Evolutionary conservation across 2,797 vertebrate species (phyloP), one percentile per base, ranked within the genome.

Genomic region (Halcyon smyrnensis): DNA sequence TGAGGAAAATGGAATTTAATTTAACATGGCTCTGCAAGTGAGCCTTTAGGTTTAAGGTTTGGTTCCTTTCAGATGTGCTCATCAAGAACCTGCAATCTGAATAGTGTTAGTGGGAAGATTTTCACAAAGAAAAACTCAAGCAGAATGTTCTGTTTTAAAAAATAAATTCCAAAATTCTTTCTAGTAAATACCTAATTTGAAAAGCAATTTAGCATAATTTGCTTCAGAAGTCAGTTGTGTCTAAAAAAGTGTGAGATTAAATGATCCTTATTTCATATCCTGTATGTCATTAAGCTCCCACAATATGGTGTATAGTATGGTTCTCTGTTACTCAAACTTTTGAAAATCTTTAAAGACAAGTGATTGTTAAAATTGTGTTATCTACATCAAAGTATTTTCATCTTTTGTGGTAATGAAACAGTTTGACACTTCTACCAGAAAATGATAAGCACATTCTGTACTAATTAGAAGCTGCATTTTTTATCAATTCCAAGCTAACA

Each of bases 381-480:
- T 39, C 53, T 87, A 36, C 48, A 75, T 92, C 84, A 59, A 87
- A 85, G 87, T 87, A 53, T 70, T 63, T 92, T 79, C 46, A 90
- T 37, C 0, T 80, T 93, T 89, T 84, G 64, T 74, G 32, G 80
- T 93, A 95, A 92, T 90, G 77, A 89, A 95, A 84, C 77, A 82
- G 60, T 95, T 93, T 93, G 94, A 94, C 88, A 82, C 94, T 92
- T 95, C 56, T 45, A 90, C 87, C 48, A 57, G 59, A 69, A 76
- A 76, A 93, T 70, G 83, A 64, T 93, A 95, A 93, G 86, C 67
- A 70, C 25, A 20, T 43, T 69, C 57, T 84, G 67, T 96, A 45
- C 90, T 95, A 96, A 96, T 96, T 96, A 95, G 81, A 83, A 87
- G 59, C 80, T 92, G 67, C 70, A 63, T 75, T 90, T 84, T 93